Percentiles rank a stretch among this genome's conserved stretches.
These are phyloP conservation scores for Stratiomys singularior DNA, from an alignment of 2,888 invertebrate genomes.

Conservation along the genomic window DNA sequence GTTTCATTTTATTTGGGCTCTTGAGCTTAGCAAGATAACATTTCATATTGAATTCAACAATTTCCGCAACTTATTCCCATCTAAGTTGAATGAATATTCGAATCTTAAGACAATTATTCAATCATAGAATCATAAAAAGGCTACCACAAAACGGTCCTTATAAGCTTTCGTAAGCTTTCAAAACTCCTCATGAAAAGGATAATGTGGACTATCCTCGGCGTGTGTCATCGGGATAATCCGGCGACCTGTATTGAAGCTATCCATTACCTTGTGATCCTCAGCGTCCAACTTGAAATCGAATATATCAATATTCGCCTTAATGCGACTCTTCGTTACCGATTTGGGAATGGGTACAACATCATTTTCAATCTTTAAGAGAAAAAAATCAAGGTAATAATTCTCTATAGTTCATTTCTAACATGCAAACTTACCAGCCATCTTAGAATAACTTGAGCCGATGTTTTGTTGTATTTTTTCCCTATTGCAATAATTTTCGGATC, in stretches of 20 bases:
- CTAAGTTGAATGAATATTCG: too few species aligned
- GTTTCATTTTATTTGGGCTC: too few species aligned
- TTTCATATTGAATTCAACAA: too few species aligned
- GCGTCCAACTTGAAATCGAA: constrained; percentile 69
- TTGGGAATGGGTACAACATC: constrained; percentile 70
- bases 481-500: constrained; percentile 26
- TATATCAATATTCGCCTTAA: constrained; percentile 68
- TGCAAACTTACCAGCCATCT: constrained; percentile 70
- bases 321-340: constrained; percentile 67
- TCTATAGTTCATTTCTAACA: too few species aligned
- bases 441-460: constrained; percentile 72
- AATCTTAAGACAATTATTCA: too few species aligned
- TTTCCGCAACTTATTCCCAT: too few species aligned
- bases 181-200: constrained; percentile 34
- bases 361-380: constrained; percentile 41
- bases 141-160: too few species aligned
- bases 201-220: constrained; percentile 22
- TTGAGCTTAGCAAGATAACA: too few species aligned
- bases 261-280: constrained; percentile 65
- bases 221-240: constrained; percentile 23
- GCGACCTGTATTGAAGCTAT: constrained; percentile 9
- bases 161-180: too few species aligned
- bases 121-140: too few species aligned
- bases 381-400: too few species aligned
- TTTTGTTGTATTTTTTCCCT: constrained; percentile 71